Base-by-base conservation (phyloP, 1,140 invertebrate genomes). In the Platyscapa corneri region DNA sequence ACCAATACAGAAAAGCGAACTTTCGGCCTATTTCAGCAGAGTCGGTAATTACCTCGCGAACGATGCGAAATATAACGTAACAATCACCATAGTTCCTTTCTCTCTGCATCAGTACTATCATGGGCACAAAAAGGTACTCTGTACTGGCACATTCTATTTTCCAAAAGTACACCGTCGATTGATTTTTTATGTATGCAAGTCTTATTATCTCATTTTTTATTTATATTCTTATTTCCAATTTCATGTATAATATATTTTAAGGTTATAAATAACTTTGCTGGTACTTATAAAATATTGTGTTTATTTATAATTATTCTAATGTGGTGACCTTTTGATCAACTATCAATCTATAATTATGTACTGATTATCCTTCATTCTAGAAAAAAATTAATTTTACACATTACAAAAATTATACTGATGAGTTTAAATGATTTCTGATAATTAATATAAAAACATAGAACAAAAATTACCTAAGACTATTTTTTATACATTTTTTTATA, bases 41-140 rank as follows among this genome's bases (percentile, higher is more conserved):
- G 53, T 34, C 65, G 20, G 79, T 49, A 81, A 65, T 67, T 67
- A 46, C 64, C n/a, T 79, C 23, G 64, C 53, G 49, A 84, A 49
- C 83, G 46, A 84, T 60, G 42, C 65, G 49, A 64, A 79, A 49
- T n/a, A 53, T 70, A 81, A 81, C 77, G 83, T 85, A 85, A 85
- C 76, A 85, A 85, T 85, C 37, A 56, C 83, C 67, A 5, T 49
- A 60, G 53, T 81, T 84, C 67, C 83, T 85, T 85, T 85, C 83
- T 75, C 49, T 37, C 74, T 83, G 42, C 30, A 27, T 12, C 39
- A 30, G 34, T 27, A 30, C 20, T 70, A 70, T 70, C 34, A 8
- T 39, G 67, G 30, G 1, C 34, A 70, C 32, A 23, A 37, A 37
- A 70, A 70, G 37, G 14, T 5, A n/a, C 7, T 34, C 14, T 49